phyloP scores from a whole-genome alignment of 2,888 invertebrate species.

The Heliconius charithonia region DNA sequence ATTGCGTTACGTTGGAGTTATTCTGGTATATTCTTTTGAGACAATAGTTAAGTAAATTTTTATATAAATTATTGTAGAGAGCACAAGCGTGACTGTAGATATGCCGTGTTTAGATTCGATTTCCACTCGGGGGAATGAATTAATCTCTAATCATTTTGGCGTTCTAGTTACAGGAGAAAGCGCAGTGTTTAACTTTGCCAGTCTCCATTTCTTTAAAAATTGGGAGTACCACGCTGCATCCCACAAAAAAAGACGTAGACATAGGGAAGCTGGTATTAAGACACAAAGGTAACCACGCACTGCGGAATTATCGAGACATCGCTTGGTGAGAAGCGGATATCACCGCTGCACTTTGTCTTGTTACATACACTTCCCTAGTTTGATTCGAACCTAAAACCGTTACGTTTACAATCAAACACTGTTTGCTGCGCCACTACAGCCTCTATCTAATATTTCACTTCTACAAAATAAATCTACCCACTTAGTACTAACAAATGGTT shows the following conservation, averaged over 20 bases:
- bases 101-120: too few species aligned
- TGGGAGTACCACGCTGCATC: too few species aligned
- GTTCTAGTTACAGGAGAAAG: too few species aligned
- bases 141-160: too few species aligned
- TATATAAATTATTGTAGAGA: not conserved
- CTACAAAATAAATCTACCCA: not conserved
- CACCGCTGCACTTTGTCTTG: too few species aligned
- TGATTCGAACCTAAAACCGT: not conserved
- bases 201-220: too few species aligned
- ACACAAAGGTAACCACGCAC: not conserved
- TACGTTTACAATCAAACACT: too few species aligned
- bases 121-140: too few species aligned
- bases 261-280: not conserved
- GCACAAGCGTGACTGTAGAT: not conserved
- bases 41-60: not conserved
- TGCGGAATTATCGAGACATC: too few species aligned
- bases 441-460: not conserved
- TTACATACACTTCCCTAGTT: not conserved
- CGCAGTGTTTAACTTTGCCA: too few species aligned
- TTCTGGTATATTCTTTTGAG: constrained; percentile 4
- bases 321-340: too few species aligned
- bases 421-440: not conserved
- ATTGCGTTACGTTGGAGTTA: constrained; percentile 35
- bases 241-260: too few species aligned
- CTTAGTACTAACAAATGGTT: constrained; percentile 13